Base-by-base conservation (phyloP, 2,113 vertebrate genomes). In the Eleginops maclovinus region DNA sequence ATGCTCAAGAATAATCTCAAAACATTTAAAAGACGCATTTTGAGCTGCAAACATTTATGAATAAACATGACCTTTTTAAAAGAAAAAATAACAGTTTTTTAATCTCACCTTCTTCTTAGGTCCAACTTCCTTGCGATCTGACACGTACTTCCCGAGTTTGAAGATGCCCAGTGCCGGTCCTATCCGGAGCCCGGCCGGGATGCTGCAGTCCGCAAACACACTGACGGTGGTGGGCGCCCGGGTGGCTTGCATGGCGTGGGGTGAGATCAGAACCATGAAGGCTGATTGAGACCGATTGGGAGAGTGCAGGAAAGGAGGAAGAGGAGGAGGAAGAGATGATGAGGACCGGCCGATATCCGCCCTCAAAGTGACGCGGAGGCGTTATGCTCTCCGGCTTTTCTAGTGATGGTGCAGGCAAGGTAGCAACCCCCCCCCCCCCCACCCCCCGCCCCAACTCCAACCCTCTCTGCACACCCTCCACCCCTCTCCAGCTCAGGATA, bases 111-210 rank as follows among this genome's bases (percentile, higher is more conserved):
- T 99, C 94, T 98, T 99, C 92, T 97, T 99, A 70, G 95, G 94
- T 95, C 96, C 97, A 66, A 95, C 94, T 84, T 99, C 98, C 88
- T 96, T 98, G 83, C 97, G 97, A 91, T 99, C 98, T 74, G 98
- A 96, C 91, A 97, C 93, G 94, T 97, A 98, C 94, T 98, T 99
- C 89, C 98, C 98, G 87, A 99, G 94, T 93, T 96, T 98, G 94
- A 98, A 99, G 95, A 94, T 91, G 83, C 97, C 97, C 22, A 96
- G 96, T 68, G 97, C 95, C 0, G 98, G 98, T 88, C 98, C 98
- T 76, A 99, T 95, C 72, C 97, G 96, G 90, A 98, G 94, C 71
- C 97, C 98, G 11, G 96, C 95, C n/a, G 97, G 96, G 94, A 99
- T 96, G 95, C 95, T 96, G 95, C 95, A 96, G 87, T 97, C 98